Conservation (phyloP, 2,888 invertebrate genomes). For the Campoplex nolae region DNA sequence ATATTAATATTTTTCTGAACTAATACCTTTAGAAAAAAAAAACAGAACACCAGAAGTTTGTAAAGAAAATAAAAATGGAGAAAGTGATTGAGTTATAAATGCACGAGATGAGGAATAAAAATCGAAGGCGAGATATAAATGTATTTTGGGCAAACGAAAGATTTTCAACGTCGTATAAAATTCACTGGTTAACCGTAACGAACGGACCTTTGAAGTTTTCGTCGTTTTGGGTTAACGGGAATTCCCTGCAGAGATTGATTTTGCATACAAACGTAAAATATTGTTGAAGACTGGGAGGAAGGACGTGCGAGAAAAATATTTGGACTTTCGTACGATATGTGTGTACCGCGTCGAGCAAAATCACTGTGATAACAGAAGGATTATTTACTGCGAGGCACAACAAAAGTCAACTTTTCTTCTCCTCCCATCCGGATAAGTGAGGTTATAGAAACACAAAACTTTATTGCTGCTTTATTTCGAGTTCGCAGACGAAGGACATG, state of each 20-base stretch:
- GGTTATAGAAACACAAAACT: slow-evolving; percentile 36
- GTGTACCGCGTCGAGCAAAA: slow-evolving; percentile 13
- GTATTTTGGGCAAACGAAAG: slow-evolving; percentile 51
- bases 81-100: slow-evolving; percentile 18
- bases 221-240: slow-evolving; percentile 7
- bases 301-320: slow-evolving; percentile 50
- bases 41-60: not conserved
- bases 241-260: not conserved
- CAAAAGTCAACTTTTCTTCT: not conserved
- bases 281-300: not conserved
- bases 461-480: slow-evolving; percentile 67
- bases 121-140: slow-evolving; percentile 66
- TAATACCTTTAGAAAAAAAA: not conserved
- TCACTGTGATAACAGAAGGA: slow-evolving; percentile 50
- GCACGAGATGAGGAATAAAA: slow-evolving; percentile 17
- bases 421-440: slow-evolving; percentile 23
- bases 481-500: slow-evolving; percentile 69
- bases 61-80: not conserved
- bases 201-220: slow-evolving; percentile 41
- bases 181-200: slow-evolving; percentile 40
- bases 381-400: slow-evolving; percentile 19
- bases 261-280: not conserved
- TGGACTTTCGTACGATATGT: slow-evolving; percentile 28
- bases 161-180: slow-evolving; percentile 21
- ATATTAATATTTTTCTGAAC: not conserved